A percentile compares a stretch with the other conserved stretches of the same genome.
Conservation (phyloP, 1,140 invertebrate species). For the Diachasmimorpha longicaudata region DNA sequence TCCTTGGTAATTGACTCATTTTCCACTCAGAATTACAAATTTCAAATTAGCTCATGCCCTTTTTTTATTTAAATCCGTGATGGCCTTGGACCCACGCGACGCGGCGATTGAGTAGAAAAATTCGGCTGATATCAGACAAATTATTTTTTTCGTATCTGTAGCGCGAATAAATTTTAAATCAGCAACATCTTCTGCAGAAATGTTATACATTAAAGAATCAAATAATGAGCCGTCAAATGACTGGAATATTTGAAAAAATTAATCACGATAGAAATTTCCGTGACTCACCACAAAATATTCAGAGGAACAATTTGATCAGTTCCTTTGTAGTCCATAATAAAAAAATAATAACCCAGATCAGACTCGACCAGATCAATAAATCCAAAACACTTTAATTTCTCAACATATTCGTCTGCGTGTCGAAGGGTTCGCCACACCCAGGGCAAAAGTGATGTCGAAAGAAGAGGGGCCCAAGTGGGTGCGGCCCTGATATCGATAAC, state of each 20-base stretch:
- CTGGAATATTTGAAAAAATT: too few species aligned
- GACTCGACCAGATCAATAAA: background rate
- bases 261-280: too few species aligned
- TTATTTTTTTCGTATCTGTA: too few species aligned
- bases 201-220: too few species aligned
- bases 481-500: slow-evolving; percentile 40
- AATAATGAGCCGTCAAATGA: too few species aligned
- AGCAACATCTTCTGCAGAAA: too few species aligned
- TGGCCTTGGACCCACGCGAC: too few species aligned
- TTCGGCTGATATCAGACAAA: too few species aligned
- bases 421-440: background rate
- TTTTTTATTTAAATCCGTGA: background rate
- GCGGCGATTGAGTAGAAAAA: too few species aligned
- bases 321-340: background rate
- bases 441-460: background rate
- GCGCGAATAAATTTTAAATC: too few species aligned
- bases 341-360: background rate
- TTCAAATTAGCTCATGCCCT: background rate
- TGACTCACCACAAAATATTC: too few species aligned
- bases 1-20: background rate
- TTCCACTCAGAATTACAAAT: background rate
- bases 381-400: background rate
- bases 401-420: background rate
- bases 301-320: too few species aligned
- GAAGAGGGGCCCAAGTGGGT: slow-evolving; percentile 27